phyloP scores from a whole-genome alignment of 2,113 vertebrate species.

The Pluvialis apricaria region DNA sequence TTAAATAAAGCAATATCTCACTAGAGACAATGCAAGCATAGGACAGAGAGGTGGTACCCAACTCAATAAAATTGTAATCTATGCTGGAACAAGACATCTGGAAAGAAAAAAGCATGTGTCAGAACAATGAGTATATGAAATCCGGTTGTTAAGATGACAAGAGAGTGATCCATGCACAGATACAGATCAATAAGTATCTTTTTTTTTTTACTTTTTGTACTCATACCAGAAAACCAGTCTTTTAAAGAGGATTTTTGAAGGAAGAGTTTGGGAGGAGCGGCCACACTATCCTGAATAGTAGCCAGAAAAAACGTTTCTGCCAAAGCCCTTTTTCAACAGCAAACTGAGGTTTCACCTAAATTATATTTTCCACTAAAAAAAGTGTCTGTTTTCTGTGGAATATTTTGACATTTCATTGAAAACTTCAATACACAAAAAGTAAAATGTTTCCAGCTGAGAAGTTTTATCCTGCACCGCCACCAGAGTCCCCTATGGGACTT shows the following conservation, averaged over 20 bases:
- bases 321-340: not conserved
- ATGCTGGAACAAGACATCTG: not conserved
- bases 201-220: not conserved
- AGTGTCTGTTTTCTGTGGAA: not conserved
- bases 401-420: not conserved
- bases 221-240: not conserved
- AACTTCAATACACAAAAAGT: not conserved
- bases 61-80: not conserved
- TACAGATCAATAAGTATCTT: not conserved
- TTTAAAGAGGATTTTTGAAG: not conserved
- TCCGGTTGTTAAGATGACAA: not conserved
- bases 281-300: not conserved
- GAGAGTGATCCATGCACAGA: not conserved
- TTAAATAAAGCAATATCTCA: not conserved
- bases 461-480: not conserved
- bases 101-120: not conserved
- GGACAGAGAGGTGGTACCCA: not conserved
- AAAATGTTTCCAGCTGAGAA: not conserved
- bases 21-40: not conserved
- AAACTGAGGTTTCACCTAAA: not conserved
- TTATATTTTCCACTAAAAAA: not conserved
- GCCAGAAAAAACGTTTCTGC: not conserved
- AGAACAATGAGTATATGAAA: not conserved
- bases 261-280: not conserved
- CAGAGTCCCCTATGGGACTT: not conserved